Base-by-base conservation (phyloP, 2,888 invertebrate genomes). In the Eilema depressum region DNA sequence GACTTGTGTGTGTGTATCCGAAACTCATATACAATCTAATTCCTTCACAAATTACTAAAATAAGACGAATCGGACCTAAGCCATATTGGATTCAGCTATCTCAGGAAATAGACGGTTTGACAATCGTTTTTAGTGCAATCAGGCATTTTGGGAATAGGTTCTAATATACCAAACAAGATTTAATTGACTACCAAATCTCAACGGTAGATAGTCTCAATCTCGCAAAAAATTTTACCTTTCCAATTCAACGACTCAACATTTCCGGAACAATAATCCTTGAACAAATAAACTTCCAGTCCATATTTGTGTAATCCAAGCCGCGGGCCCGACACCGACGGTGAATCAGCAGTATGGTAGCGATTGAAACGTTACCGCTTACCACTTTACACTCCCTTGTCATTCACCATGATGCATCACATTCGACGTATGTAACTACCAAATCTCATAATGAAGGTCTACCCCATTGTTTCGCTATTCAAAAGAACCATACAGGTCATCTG, bases 321-420 rank as follows among this genome's bases (percentile, higher is more conserved):
- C n/a, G 67, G 69, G 72, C 71, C 73, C 71, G 72, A 70, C 69
- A 75, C 71, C 72, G 74, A 73, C 68, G 78, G 71, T 91, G 91
- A 91, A 79, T 89, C 84, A 81, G 86, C 90, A 85, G 68, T 82
- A 82, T 73, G 60, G 81, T 74, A 76, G 72, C 80, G 83, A 87
- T 88, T 86, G 88, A 87, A 83, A 86, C 70, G 83, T 88, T 84
- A 85, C 85, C 79, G 83, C 85, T 83, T 80, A 81, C 86, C 83
- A 85, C 83, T 87, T 85, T 85, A 82, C 81, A 81, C 75, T 70
- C 73, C 75, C 83, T 76, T 82, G 82, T 82, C 82, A 83, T 81
- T 74, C 71, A 47, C 71, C 74, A 75, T 82, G 82, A 82, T 80
- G 76, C 76, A 72, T 76, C 83, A 82, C 41, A 82, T 73, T 69